Conservation (phyloP, 2,113 vertebrate genomes). For the Nicator chloris region DNA sequence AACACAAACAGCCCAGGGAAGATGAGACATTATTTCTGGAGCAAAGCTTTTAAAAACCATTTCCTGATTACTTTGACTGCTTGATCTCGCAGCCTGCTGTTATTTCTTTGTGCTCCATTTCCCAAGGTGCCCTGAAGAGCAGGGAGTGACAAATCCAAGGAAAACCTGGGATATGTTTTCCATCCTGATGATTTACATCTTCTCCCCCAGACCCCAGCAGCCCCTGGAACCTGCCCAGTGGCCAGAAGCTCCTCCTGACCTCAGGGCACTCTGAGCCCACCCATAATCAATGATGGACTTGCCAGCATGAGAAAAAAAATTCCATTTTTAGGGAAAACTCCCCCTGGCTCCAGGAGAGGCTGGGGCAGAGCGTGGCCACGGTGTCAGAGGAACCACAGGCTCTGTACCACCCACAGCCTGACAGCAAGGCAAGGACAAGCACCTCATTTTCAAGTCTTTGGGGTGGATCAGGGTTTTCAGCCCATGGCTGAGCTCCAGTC, state of each 20-base stretch:
- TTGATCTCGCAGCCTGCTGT: neutral
- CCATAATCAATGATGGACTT: neutral
- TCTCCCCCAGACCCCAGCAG: neutral
- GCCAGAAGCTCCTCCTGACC: neutral
- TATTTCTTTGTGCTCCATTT: neutral
- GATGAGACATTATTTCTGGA: neutral
- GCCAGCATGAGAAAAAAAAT: accelerated
- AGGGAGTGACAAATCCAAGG: neutral
- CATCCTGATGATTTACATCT: neutral
- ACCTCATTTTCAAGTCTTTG: neutral
- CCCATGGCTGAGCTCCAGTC: neutral
- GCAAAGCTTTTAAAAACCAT: neutral
- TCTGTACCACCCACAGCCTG: neutral
- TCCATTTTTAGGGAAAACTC: neutral
- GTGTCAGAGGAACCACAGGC: neutral
- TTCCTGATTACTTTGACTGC: neutral
- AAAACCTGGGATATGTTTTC: neutral
- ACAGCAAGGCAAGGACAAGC: neutral
- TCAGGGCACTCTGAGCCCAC: neutral
- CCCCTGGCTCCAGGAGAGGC: neutral
- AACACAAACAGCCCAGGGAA: neutral
- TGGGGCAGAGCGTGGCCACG: neutral
- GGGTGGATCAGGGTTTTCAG: neutral
- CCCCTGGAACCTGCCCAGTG: neutral
- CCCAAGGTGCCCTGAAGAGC: neutral